Percentiles rank a stretch among this genome's conserved stretches.
Evolutionary conservation across 2,113 vertebrate genomes (phyloP).

Genomic region (Limnothrissa miodon): DNA sequence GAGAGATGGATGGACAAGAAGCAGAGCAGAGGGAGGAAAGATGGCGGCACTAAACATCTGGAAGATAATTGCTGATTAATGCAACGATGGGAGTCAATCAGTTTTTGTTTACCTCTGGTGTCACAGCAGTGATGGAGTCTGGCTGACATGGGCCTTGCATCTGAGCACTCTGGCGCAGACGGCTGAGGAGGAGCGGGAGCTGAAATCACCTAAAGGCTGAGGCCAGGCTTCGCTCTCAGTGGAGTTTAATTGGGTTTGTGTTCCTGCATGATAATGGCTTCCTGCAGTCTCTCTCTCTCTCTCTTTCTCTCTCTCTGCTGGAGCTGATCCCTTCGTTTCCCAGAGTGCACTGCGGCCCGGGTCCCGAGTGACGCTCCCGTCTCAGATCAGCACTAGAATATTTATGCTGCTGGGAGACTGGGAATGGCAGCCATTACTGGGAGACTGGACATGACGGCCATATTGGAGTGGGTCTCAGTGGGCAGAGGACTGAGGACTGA

Average conservation of each 20-base stretch:
- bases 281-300: background rate
- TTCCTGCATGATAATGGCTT: conserved; percentile 24
- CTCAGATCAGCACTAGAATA: background rate
- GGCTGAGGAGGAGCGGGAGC: background rate
- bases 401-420: background rate
- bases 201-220: background rate
- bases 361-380: background rate
- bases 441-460: background rate
- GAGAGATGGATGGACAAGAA: conserved; percentile 1
- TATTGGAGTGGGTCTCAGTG: background rate
- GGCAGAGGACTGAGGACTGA: too few relatives aligned
- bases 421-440: too few relatives aligned
- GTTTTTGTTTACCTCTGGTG: conserved; percentile 14
- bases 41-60: background rate
- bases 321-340: conserved; percentile 13
- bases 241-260: conserved; percentile 32
- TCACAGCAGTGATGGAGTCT: background rate
- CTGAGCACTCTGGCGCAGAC: background rate
- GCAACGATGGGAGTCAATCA: conserved; percentile 1
- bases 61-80: conserved; percentile 6
- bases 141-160: background rate
- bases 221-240: conserved; percentile 10
- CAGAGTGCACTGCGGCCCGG: background rate
- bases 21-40: background rate
- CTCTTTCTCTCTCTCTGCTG: too few relatives aligned